Conservation (phyloP, 2,113 vertebrate genomes). For the Carlito syrichta region DNA sequence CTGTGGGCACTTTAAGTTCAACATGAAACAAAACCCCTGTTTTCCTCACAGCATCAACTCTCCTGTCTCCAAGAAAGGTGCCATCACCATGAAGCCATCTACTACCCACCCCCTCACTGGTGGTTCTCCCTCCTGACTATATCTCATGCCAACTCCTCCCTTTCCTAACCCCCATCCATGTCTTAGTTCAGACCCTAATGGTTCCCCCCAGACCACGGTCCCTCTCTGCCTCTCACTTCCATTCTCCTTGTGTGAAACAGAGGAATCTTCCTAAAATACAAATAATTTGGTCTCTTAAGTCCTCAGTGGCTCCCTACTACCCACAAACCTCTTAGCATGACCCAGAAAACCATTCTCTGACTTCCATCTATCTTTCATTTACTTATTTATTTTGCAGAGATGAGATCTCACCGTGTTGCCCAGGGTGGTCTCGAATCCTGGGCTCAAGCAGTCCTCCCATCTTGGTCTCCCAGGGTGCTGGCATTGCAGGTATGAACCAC, state of each 20-base stretch:
- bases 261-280: background rate
- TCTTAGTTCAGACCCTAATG: background rate
- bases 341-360: background rate
- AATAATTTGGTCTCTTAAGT: background rate
- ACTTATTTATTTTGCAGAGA: too few species aligned
- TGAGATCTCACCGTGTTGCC: too few species aligned
- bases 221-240: background rate
- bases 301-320: background rate
- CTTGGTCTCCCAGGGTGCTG: too few species aligned
- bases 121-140: background rate
- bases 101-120: background rate
- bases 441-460: too few species aligned
- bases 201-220: background rate
- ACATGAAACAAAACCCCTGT: background rate
- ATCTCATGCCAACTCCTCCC: background rate
- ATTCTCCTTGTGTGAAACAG: background rate
- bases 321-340: background rate
- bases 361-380: background rate
- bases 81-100: too few species aligned
- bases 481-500: too few species aligned
- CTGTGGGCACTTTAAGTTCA: background rate
- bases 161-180: background rate
- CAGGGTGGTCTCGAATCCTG: too few species aligned
- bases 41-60: background rate
- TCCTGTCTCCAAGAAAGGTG: background rate